phyloP scores from a whole-genome alignment of 2,888 invertebrate genomes.

The Eilema caniola region DNA sequence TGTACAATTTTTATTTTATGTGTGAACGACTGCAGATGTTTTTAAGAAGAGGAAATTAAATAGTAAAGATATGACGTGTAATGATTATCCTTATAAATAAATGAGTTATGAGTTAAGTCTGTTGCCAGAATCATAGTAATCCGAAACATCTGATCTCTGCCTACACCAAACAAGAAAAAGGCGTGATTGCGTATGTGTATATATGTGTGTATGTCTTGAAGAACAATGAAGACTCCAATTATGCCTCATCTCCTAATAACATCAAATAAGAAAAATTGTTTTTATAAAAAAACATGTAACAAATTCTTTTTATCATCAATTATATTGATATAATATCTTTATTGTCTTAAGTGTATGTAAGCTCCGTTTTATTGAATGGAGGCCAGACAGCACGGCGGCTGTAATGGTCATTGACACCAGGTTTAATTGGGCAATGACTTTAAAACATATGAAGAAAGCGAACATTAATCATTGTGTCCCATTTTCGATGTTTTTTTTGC shows the following conservation, averaged over 20 bases:
- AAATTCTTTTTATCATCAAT: background rate
- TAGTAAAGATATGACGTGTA: too few relatives aligned
- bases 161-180: too few relatives aligned
- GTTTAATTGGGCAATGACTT: constrained; percentile 16
- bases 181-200: too few relatives aligned
- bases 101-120: too few relatives aligned
- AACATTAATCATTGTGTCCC: background rate
- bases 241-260: background rate
- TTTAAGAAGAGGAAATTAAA: too few relatives aligned
- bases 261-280: background rate
- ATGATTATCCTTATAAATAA: too few relatives aligned
- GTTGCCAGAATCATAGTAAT: too few relatives aligned
- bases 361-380: background rate
- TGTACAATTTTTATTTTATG: too few relatives aligned
- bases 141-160: too few relatives aligned
- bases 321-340: background rate
- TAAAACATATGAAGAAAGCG: constrained; percentile 2
- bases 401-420: constrained; percentile 6
- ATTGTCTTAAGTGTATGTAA: background rate
- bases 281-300: background rate
- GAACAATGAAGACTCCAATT: background rate
- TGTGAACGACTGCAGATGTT: too few relatives aligned
- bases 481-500: too few relatives aligned
- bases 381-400: constrained; percentile 15
- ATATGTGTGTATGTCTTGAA: too few relatives aligned